These are phyloP conservation scores for Heliocidaris erythrogramma DNA, from an alignment of 35 echinoderm and acorn worm species.

Conservation along the genomic window DNA sequence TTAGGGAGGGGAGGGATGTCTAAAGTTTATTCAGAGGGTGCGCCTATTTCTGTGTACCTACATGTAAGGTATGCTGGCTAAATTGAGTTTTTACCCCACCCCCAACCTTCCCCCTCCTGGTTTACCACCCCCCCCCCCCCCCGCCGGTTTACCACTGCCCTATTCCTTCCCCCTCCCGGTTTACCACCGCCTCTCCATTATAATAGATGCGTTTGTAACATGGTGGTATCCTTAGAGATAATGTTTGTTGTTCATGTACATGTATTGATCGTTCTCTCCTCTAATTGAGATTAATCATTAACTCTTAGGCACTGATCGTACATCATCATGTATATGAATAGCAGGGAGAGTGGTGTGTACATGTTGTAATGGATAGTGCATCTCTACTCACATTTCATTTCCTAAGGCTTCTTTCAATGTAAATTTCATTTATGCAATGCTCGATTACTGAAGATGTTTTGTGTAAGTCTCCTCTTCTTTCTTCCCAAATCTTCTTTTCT, in stretches of 20 bases:
- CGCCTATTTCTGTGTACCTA: neutral
- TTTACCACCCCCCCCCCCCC: neutral
- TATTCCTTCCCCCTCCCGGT: neutral
- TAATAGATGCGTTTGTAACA: too few relatives aligned
- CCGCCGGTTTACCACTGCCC: neutral
- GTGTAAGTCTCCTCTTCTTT: neutral
- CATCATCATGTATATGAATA: neutral
- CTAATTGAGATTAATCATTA: conserved; percentile 9
- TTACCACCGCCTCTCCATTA: neutral
- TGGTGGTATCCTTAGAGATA: neutral
- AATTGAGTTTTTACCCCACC: too few relatives aligned
- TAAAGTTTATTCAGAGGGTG: too few relatives aligned
- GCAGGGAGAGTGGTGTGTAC: neutral
- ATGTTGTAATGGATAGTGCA: neutral
- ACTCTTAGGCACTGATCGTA: neutral
- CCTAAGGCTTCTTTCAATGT: neutral
- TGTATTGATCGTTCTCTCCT: neutral
- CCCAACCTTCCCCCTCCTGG: neutral
- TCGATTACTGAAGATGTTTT: too few relatives aligned
- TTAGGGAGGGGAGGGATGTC: too few relatives aligned
- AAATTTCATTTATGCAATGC: neutral
- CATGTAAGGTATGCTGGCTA: too few relatives aligned
- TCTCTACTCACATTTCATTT: neutral
- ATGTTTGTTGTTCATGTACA: neutral
- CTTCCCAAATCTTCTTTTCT: neutral